Evolutionary conservation across 2,113 vertebrate genomes (phyloP), one percentile per base, ranked within the genome.

Genomic region (Ellobius talpinus): DNA sequence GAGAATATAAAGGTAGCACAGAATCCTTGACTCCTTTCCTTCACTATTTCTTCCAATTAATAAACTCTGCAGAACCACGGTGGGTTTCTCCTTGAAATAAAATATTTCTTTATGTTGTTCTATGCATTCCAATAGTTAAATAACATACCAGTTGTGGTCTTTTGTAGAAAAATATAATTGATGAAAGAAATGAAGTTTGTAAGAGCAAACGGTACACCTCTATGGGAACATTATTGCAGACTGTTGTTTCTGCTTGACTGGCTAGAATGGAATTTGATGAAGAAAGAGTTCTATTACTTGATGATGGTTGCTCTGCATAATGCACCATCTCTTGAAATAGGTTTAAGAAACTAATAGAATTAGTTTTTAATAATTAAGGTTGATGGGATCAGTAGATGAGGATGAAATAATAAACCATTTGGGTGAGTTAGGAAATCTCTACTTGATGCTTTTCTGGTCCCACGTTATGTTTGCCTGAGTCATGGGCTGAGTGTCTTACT

Each of bases 341-440:
- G 92, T 97, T 98, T 98, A 97, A 98, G 97, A 98, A 98, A 90
- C 97, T 98, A 98, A 98, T 96, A 26, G 96, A 98, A 98, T 99
- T 98, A 98, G 89, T 82, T 98, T 91, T 84, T 93, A 98, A 96
- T 98, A 98, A 98, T 98, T 97, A 98, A 73, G 61, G 76, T 72
- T 98, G 95, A 98, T 98, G 94, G 77, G 89, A 96, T 96, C 4
- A 39, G 96, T 39, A 97, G 96, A 98, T 68, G 96, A 97, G 87
- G 7, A 63, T 97, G 91, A 95, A 90, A 98, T 77, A 97, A 73
- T 95, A 97, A 97, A 95, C 86, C 87, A 81, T 87, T 77, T 95
- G 47, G n/a, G 86, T 98, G 97, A 93, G 42, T 81, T 93, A 76
- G 36, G 36, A 82, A 97, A 68, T 26, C 90, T 96, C 95, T 96